Base-by-base conservation (phyloP, 2,797 vertebrate species). In the Artibeus lituratus region DNA sequence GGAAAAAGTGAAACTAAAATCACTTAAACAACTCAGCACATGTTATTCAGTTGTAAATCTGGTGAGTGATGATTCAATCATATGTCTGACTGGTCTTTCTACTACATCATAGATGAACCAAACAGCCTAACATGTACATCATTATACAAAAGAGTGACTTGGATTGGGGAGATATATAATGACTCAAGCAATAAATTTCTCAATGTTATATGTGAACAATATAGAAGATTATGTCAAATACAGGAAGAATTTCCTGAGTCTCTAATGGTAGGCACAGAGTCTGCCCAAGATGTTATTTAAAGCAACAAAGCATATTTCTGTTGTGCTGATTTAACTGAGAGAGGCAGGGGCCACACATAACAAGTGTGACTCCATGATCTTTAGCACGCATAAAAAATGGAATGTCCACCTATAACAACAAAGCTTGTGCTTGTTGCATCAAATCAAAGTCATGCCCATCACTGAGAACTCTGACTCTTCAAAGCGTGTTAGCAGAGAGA, bases 391-490 rank as follows among this genome's bases (percentile, higher is more conserved):
- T 73, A 81, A 76, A 84, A 89, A 78, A 74, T 0, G 67, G 19
- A 51, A 39, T 87, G 53, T 42, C 18, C 57, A 72, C 82, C 47
- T 81, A 32, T 57, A 24, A 18, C 73, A 94, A 62, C 85, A 49
- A 91, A 93, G 35, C 53, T 81, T 77, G 39, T 32, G 57, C 73
- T 96, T 90, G 51, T 67, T 90, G 32, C 18, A 11, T n/a, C 73
- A 16, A 87, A 88, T 62, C 84, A 94, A 97, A 95, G 76, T 80
- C 72, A 42, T n/a, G 53, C 10, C 67, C 76, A 62, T 82, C 91
- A 55, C 42, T 39, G 37, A 90, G 81, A 93, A 74, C 84, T 24
- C 44, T 89, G 19, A 29, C 51, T 88, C 29, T 90, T 92, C 72
- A 91, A 51, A 89, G n/a, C 21, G 0, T 26, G 69, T 73, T 73